These are phyloP conservation scores for Microctenopoma steveboyesi DNA, from an alignment of 2,797 vertebrate genomes.

Conservation along the genomic window DNA sequence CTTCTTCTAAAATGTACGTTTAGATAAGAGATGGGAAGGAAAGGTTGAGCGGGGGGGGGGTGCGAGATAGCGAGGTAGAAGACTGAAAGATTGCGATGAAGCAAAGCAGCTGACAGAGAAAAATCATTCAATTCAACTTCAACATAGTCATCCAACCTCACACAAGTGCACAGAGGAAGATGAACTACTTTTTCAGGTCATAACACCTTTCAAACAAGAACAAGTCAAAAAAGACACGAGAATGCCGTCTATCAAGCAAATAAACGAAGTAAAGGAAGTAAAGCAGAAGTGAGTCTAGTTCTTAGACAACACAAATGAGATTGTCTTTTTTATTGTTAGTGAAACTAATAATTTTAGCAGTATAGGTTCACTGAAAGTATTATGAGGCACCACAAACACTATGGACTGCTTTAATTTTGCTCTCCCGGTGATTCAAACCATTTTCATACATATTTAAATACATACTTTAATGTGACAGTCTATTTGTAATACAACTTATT, in stretches of 20 bases:
- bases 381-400: background rate
- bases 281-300: background rate
- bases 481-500: background rate
- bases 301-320: background rate
- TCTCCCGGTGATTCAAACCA: background rate
- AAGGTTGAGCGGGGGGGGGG: background rate
- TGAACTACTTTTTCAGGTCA: slow-evolving; percentile 16
- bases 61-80: slow-evolving; percentile 8
- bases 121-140: slow-evolving; percentile 30
- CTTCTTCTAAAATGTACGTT: slow-evolving; percentile 26
- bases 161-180: background rate
- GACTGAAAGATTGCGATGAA: slow-evolving; percentile 42
- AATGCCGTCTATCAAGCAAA: slow-evolving; percentile 14
- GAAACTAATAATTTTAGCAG: background rate
- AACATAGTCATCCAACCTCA: slow-evolving; percentile 19
- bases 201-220: slow-evolving; percentile 8
- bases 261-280: slow-evolving; percentile 6
- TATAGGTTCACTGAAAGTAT: background rate
- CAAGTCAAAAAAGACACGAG: slow-evolving; percentile 2
- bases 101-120: slow-evolving; percentile 27
- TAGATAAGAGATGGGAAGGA: slow-evolving; percentile 20
- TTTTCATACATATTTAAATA: background rate
- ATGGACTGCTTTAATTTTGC: background rate
- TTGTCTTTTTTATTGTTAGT: too few relatives aligned
- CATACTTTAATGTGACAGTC: slow-evolving; percentile 1